phyloP scores from a whole-genome alignment of 2,888 invertebrate species.

The Agonopterix subpropinquella region DNA sequence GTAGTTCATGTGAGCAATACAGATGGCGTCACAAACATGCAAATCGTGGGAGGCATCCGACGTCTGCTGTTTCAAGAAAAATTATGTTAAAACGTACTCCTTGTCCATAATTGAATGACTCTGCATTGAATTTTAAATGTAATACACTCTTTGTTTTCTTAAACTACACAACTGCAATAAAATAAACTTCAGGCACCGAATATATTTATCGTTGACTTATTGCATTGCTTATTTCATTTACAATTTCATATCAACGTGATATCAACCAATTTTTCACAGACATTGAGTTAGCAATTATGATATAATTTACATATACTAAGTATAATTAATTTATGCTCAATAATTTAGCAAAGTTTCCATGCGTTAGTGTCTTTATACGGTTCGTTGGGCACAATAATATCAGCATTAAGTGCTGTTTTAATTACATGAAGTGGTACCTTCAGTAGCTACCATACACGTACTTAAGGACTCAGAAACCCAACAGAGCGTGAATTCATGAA shows the following conservation, averaged over 20 bases:
- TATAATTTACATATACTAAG: constrained; percentile 5
- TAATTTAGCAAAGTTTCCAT: constrained; percentile 22
- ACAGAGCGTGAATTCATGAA: constrained; percentile 39
- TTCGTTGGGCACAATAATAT: constrained; percentile 30
- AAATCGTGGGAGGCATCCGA: constrained; percentile 39
- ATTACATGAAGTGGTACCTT: constrained; percentile 26
- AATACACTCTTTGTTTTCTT: constrained; percentile 46
- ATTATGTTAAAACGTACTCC: constrained; percentile 46
- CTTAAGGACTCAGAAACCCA: constrained; percentile 36
- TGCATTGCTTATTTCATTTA: constrained; percentile 1
- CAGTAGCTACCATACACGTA: constrained; percentile 25
- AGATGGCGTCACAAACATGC: constrained; percentile 24
- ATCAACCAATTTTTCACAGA: background rate
- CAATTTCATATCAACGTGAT: background rate
- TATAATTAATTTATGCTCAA: constrained; percentile 14
- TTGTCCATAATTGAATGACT: constrained; percentile 46
- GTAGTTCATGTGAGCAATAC: constrained; percentile 21
- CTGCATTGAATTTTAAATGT: constrained; percentile 61
- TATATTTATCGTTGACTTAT: constrained; percentile 21
- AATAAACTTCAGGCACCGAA: constrained; percentile 15
- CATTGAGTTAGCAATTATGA: background rate
- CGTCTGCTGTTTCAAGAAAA: constrained; percentile 37
- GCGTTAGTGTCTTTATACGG: constrained; percentile 25
- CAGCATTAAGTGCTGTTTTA: constrained; percentile 27
- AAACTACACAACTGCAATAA: constrained; percentile 20